Conservation (phyloP, 2,797 vertebrate species). For the Myotis findleyi region DNA sequence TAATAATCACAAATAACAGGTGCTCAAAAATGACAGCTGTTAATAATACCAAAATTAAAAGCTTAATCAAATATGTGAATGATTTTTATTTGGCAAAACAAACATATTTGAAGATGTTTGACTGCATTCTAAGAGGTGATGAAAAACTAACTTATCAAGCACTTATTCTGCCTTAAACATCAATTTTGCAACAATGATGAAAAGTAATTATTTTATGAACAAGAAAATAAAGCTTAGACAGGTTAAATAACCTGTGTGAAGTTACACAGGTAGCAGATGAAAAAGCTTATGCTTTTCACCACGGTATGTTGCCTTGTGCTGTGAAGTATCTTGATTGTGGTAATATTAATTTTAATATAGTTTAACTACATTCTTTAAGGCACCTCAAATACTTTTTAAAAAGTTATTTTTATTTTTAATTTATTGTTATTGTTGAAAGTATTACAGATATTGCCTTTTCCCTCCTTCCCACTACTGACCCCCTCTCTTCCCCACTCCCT, state of each 20-base stretch:
- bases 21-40: not conserved
- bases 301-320: not conserved
- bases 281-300: not conserved
- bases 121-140: not conserved
- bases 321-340: not conserved
- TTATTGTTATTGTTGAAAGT: no score
- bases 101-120: not conserved
- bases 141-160: not conserved
- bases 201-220: not conserved
- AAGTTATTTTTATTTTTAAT: not conserved
- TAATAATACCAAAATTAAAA: not conserved
- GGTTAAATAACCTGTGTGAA: not conserved
- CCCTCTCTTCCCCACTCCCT: no score
- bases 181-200: not conserved
- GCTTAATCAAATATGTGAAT: not conserved
- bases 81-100: conserved; percentile 43
- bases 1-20: not conserved
- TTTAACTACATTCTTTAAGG: not conserved
- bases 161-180: not conserved
- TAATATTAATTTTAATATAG: not conserved
- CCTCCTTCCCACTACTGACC: no score
- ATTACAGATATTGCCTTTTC: no score
- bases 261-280: not conserved
- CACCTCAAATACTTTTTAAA: not conserved
- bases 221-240: not conserved